Evolutionary conservation across 2,113 vertebrate genomes (phyloP).

Genomic region (Epinephelus lanceolatus): DNA sequence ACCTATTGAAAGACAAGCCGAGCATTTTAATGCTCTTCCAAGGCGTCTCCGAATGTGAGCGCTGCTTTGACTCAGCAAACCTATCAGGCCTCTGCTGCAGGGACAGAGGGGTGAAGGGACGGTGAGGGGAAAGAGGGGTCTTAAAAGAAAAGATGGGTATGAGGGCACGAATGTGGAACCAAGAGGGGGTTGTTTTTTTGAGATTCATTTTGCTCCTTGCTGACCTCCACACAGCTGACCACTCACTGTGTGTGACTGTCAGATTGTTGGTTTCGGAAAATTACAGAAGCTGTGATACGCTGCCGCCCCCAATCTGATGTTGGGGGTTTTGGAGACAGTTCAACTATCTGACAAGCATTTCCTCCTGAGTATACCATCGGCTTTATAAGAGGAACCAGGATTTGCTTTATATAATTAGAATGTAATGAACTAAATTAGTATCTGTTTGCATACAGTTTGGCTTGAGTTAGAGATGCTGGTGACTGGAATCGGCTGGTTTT

Average conservation of each 20-base stretch:
- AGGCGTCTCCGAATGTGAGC: constrained; percentile 26
- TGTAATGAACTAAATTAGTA: background rate
- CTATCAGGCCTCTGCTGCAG: constrained; percentile 51
- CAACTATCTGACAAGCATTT: no score
- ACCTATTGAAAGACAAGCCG: constrained; percentile 69
- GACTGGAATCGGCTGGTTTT: no score
- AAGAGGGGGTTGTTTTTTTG: no score
- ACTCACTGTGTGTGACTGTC: background rate
- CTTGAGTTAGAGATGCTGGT: no score
- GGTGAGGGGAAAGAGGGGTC: no score
- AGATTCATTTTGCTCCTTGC: background rate
- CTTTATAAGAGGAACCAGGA: no score
- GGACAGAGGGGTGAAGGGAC: background rate
- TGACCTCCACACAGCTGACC: background rate
- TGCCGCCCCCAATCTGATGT: no score
- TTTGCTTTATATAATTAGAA: no score
- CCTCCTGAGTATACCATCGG: no score
- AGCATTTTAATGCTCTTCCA: constrained; percentile 62
- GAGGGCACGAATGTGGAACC: background rate
- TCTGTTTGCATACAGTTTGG: background rate
- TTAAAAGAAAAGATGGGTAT: background rate
- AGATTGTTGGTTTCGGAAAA: background rate
- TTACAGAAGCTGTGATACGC: background rate
- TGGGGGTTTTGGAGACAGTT: no score
- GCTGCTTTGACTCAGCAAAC: constrained; percentile 29